A percentile compares a stretch with the other conserved stretches of the same genome.
Evolutionary conservation across 2,113 vertebrate genomes (phyloP).

Genomic region (Oreochromis niloticus): DNA sequence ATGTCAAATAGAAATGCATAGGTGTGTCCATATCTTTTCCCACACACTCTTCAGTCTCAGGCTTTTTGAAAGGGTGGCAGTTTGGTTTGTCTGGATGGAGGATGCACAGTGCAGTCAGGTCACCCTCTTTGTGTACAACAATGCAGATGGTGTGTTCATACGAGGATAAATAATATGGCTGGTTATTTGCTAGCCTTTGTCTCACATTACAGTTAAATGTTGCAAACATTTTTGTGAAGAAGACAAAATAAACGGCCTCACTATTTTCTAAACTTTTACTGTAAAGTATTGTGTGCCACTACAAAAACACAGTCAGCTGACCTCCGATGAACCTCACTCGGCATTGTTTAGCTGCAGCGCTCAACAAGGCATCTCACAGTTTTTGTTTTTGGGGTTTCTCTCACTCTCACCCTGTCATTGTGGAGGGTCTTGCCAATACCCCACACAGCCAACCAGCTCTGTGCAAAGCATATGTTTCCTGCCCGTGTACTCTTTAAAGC

Average conservation of each 20-base stretch:
- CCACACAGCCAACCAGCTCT: not conserved
- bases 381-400: conserved; percentile 29
- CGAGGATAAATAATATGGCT: not conserved
- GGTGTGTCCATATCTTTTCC: not conserved
- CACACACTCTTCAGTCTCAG: not conserved
- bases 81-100: not conserved
- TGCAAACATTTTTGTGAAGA: conserved; percentile 24
- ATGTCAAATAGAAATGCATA: conserved; percentile 1
- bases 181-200: conserved; percentile 6
- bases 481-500: not conserved
- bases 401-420: conserved; percentile 34
- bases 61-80: not conserved
- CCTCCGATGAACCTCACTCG: conserved; percentile 8
- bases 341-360: conserved; percentile 40
- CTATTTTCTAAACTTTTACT: conserved; percentile 18
- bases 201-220: conserved; percentile 5
- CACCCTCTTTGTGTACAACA: not conserved
- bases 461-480: not conserved
- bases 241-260: not conserved
- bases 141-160: not conserved
- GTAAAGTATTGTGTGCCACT: conserved; percentile 18
- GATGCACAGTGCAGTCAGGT: not conserved
- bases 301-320: conserved; percentile 26
- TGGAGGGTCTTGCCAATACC: conserved; percentile 20
- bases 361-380: conserved; percentile 16